Evolutionary conservation across 2,888 invertebrate species (phyloP).

Genomic region (Pristionchus maxplancki): DNA sequence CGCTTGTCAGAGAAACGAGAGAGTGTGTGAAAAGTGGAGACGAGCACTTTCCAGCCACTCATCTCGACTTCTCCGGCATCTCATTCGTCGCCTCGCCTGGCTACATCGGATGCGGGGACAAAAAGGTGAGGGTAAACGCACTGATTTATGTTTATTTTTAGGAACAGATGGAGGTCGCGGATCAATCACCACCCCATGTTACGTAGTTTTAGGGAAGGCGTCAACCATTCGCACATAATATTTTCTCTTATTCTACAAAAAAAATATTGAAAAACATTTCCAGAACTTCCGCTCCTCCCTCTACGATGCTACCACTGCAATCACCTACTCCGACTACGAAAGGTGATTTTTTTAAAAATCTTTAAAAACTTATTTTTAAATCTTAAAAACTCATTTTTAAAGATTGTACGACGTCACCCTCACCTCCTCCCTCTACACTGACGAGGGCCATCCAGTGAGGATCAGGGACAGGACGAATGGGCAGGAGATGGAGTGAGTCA

Average conservation of each 20-base stretch:
- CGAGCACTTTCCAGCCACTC: not conserved
- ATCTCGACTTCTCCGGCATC: not conserved
- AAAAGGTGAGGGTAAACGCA: not conserved
- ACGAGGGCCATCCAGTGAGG: not conserved
- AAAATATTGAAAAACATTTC: too few relatives aligned
- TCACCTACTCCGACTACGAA: not conserved
- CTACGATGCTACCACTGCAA: not conserved
- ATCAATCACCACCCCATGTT: too few relatives aligned
- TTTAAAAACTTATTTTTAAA: too few relatives aligned
- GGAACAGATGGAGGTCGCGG: too few relatives aligned
- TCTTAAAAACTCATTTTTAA: not conserved
- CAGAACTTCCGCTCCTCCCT: not conserved
- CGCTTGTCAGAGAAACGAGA: not conserved
- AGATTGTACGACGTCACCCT: not conserved
- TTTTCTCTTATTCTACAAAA: too few relatives aligned
- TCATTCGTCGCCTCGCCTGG: not conserved
- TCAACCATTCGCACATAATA: too few relatives aligned
- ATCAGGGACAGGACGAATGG: not conserved
- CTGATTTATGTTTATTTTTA: too few relatives aligned
- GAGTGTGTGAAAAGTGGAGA: too few relatives aligned
- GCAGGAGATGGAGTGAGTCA: not conserved
- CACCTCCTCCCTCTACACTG: not conserved
- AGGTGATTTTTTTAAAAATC: not conserved
- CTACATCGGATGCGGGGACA: constrained; percentile 2
- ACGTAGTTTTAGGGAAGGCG: too few relatives aligned